These are phyloP conservation scores for Asobara japonica DNA, from an alignment of 1,140 invertebrate species.

Conservation along the genomic window DNA sequence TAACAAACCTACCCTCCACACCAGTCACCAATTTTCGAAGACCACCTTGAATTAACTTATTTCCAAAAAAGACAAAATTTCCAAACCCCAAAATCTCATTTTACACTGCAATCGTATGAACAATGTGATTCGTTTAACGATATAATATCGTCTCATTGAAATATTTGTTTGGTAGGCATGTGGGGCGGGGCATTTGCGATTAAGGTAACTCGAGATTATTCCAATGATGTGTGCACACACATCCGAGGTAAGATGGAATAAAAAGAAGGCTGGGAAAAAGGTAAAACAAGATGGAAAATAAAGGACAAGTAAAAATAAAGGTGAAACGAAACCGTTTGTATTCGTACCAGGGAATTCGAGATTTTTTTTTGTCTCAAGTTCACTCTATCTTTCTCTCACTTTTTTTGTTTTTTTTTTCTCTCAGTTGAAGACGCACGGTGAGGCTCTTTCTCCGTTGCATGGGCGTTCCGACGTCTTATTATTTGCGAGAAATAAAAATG, in stretches of 20 bases:
- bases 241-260: neutral
- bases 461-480: neutral
- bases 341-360: neutral
- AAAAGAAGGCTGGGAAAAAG: neutral
- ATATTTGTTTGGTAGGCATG: neutral
- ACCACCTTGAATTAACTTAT: neutral
- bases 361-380: constrained; percentile 12
- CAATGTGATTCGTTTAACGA: constrained; percentile 1
- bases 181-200: constrained; percentile 11
- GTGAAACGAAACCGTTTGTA: constrained; percentile 6
- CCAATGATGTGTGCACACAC: neutral
- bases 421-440: neutral
- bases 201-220: constrained; percentile 15
- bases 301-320: neutral
- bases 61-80: neutral
- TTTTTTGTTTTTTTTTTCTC: neutral
- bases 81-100: neutral
- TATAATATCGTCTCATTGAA: neutral
- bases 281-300: neutral
- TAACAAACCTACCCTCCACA: neutral
- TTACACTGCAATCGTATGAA: neutral
- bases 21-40: neutral
- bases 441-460: neutral
- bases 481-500: constrained; percentile 1
- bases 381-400: neutral